Conservation (phyloP, 2,888 invertebrate genomes). For the Caenorhabditis sulstoni region DNA sequence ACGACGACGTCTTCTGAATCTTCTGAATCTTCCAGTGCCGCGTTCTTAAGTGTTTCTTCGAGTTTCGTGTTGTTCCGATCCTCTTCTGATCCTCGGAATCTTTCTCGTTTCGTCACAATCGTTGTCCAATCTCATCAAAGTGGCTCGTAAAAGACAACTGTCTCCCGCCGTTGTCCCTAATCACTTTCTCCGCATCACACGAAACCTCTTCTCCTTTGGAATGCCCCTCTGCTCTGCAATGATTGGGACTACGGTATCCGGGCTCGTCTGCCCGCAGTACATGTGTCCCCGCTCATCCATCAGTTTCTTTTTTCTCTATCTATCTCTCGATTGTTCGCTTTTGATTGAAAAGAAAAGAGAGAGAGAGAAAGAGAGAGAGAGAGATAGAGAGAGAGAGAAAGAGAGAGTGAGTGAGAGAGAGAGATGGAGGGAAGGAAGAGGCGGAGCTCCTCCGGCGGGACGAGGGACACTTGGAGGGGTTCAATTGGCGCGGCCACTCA, state of each 20-base stretch:
- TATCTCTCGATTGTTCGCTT: conserved; percentile 13
- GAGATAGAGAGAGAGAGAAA: no score
- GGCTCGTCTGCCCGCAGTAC: not conserved
- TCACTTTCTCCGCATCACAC: conserved; percentile 5
- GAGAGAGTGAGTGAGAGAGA: not conserved
- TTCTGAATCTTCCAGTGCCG: not conserved
- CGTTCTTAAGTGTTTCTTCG: not conserved
- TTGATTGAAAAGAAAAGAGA: conserved; percentile 18
- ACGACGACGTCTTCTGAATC: not conserved
- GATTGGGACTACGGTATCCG: not conserved
- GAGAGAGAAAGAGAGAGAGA: conserved; percentile 16
- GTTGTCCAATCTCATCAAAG: conserved; percentile 34
- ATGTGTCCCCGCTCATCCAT: not conserved
- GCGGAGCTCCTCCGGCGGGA: not conserved
- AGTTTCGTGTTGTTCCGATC: no score
- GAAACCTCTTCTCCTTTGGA: conserved; percentile 6
- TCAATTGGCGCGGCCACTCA: no score
- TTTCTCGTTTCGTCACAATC: conserved; percentile 33
- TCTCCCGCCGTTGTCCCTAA: conserved; percentile 1
- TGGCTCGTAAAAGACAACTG: conserved; percentile 55
- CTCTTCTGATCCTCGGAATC: not conserved
- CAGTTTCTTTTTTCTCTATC: not conserved
- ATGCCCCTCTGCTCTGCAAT: no score
- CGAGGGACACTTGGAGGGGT: no score
- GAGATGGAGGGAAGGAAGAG: not conserved